These are phyloP conservation scores for Peromyscus nudipes DNA, from an alignment of 2,797 vertebrate genomes.

Conservation along the genomic window DNA sequence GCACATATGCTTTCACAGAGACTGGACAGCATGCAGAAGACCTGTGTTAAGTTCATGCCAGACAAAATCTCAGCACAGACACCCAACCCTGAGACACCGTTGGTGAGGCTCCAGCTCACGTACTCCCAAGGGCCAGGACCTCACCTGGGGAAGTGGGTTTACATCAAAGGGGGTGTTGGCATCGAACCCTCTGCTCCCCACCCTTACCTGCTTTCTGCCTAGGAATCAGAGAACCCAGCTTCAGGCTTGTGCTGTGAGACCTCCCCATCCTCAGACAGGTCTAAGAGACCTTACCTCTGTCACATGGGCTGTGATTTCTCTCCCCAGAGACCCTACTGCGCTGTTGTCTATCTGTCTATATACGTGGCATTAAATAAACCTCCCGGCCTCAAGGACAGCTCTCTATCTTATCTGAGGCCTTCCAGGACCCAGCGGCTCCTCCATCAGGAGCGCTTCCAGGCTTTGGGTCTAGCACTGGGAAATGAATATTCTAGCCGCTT, in stretches of 20 bases:
- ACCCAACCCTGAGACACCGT: neutral
- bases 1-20: neutral
- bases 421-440: neutral
- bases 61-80: neutral
- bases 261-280: neutral
- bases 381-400: neutral
- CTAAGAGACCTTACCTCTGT: neutral
- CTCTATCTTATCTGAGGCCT: neutral
- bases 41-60: neutral
- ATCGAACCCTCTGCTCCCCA: too few relatives aligned
- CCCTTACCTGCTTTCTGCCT: neutral
- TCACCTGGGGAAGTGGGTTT: neutral
- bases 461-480: neutral
- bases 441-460: neutral
- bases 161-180: too few relatives aligned
- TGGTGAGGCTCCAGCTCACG: neutral
- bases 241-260: neutral
- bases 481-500: constrained; percentile 81
- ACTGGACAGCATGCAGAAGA: neutral
- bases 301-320: neutral
- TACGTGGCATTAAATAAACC: neutral
- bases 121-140: neutral
- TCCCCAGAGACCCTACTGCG: neutral
- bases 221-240: neutral
- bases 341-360: neutral